Evolutionary conservation across 2,797 vertebrate genomes (phyloP).

Genomic region (Brotula barbata): DNA sequence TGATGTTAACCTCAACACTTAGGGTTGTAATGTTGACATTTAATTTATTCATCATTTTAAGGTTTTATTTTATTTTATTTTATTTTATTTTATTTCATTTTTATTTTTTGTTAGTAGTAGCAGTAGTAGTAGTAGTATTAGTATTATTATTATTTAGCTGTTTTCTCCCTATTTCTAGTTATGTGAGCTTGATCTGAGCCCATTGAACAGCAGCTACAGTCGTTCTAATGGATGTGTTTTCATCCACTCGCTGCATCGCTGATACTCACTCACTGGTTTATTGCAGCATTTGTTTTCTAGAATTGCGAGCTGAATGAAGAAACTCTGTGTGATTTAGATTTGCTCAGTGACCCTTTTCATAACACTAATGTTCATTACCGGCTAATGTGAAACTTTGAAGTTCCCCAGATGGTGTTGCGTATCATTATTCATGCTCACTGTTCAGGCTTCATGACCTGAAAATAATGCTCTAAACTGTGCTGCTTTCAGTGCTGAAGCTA

Average conservation of each 20-base stretch:
- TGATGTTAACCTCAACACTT: no score
- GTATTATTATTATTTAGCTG: no score
- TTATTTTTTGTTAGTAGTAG: no score
- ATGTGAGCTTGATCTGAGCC: slow-evolving; percentile 38
- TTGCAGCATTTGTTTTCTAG: slow-evolving; percentile 57
- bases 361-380: slow-evolving; percentile 76
- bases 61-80: no score
- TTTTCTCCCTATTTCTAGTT: slow-evolving; percentile 21
- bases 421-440: slow-evolving; percentile 77
- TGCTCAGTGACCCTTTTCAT: slow-evolving; percentile 74
- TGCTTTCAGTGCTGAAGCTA: slow-evolving; percentile 70
- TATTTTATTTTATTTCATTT: no score
- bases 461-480: slow-evolving; percentile 73
- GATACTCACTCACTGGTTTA: slow-evolving; percentile 51
- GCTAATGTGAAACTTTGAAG: slow-evolving; percentile 79
- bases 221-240: slow-evolving; percentile 51
- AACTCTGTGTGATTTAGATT: slow-evolving; percentile 60
- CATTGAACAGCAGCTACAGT: slow-evolving; percentile 23
- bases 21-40: no score
- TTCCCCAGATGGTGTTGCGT: slow-evolving; percentile 76
- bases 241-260: slow-evolving; percentile 44
- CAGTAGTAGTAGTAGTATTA: no score
- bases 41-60: no score
- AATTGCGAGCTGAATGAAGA: slow-evolving; percentile 48
- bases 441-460: slow-evolving; percentile 79